Evolutionary conservation across 2,113 vertebrate genomes (phyloP).

Genomic region (Pygoscelis adeliae): DNA sequence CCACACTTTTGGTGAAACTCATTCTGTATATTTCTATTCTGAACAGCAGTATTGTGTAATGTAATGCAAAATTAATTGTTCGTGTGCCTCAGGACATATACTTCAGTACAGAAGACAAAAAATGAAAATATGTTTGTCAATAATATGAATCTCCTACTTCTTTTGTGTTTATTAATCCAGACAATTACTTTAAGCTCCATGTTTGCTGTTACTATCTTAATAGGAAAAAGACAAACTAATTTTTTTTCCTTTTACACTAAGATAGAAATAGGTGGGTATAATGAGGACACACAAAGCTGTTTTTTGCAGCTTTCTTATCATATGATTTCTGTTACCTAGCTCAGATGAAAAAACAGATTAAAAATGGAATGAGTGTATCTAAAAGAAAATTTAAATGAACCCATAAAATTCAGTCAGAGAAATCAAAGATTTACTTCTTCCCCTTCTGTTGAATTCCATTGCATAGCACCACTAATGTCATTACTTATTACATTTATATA

Average conservation of each 20-base stretch:
- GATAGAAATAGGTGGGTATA: background rate
- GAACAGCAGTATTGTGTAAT: background rate
- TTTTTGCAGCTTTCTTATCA: background rate
- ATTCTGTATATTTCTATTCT: background rate
- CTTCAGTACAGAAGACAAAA: background rate
- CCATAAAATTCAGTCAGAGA: background rate
- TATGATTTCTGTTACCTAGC: background rate
- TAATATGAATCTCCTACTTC: background rate
- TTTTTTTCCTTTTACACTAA: background rate
- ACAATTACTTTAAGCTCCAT: background rate
- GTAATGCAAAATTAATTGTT: background rate
- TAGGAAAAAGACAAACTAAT: background rate
- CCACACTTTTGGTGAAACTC: background rate
- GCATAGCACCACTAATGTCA: background rate
- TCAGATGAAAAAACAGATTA: background rate
- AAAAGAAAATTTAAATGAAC: background rate
- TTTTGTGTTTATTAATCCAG: background rate
- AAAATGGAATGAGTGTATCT: background rate
- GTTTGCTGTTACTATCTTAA: background rate
- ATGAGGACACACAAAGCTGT: background rate
- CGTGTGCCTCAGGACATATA: background rate
- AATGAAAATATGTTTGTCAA: background rate
- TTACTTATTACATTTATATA: background rate
- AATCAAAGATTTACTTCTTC: background rate
- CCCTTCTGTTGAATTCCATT: background rate